Percentiles rank a stretch among this genome's conserved stretches.
Conservation (phyloP, 2,113 vertebrate genomes). For the Halichoeres trimaculatus region DNA sequence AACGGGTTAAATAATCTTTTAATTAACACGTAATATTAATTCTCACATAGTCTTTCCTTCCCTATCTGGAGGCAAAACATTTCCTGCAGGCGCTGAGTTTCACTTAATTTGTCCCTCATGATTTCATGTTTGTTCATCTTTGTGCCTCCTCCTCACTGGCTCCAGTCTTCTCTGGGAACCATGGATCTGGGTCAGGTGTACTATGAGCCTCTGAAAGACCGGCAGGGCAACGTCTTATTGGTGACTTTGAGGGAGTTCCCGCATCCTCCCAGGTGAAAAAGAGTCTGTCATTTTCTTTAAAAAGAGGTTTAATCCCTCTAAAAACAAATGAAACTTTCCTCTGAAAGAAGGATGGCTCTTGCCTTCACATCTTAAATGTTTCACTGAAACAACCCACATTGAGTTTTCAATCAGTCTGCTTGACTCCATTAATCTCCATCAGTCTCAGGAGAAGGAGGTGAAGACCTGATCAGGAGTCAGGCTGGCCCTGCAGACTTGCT, state of each 20-base stretch:
- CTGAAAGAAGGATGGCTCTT: not conserved
- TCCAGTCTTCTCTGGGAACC: slow-evolving; percentile 78
- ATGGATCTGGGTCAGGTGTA: slow-evolving; percentile 83
- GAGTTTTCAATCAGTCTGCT: not conserved
- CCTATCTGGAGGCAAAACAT: no score
- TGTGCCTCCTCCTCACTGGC: not conserved
- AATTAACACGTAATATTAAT: slow-evolving; percentile 53
- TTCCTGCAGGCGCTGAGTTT: no score
- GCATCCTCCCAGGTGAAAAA: slow-evolving; percentile 58
- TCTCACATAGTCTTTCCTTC: slow-evolving; percentile 4
- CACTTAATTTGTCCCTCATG: not conserved
- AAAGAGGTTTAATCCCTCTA: not conserved
- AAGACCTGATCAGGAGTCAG: slow-evolving; percentile 9
- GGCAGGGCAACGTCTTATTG: slow-evolving; percentile 82
- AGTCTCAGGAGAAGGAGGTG: not conserved
- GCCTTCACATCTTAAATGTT: not conserved
- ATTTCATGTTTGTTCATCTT: slow-evolving; percentile 24
- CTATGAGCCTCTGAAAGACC: slow-evolving; percentile 84
- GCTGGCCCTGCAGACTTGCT: not conserved
- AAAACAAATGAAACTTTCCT: not conserved
- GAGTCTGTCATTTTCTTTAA: not conserved
- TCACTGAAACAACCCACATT: not conserved
- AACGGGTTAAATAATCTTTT: slow-evolving; percentile 62
- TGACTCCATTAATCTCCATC: not conserved
- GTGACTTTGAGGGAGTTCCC: slow-evolving; percentile 80